phyloP scores from a whole-genome alignment of 2,797 vertebrate species.

The Vultur gryphus region DNA sequence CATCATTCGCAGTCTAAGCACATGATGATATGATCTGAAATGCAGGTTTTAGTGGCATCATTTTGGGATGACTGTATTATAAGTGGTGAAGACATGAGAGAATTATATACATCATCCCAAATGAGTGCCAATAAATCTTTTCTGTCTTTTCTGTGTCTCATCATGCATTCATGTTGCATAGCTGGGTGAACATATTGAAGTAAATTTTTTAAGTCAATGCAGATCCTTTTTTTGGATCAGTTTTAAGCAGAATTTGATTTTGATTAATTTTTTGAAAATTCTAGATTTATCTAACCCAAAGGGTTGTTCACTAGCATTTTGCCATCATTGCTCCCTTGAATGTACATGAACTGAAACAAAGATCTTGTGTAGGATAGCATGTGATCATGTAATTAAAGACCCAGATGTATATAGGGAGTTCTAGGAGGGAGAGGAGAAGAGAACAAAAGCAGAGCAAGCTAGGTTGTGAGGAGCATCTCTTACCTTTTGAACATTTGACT shows the following conservation, averaged over 20 bases:
- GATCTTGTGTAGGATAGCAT: neutral
- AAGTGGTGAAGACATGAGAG: constrained; percentile 16
- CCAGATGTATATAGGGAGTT: neutral
- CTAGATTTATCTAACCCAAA: neutral
- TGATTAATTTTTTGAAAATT: neutral
- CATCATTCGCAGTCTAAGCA: neutral
- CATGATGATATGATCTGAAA: neutral
- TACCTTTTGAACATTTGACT: neutral
- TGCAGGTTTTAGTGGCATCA: neutral
- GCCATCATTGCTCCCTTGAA: neutral
- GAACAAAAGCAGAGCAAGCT: neutral
- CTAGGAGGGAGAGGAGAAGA: neutral
- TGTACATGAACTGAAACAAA: neutral
- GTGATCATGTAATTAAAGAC: neutral
- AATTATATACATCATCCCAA: neutral
- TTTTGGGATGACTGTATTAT: constrained; percentile 4
- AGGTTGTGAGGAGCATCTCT: neutral
- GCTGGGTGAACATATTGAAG: neutral
- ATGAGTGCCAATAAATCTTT: neutral
- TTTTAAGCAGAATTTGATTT: neutral
- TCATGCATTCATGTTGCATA: neutral
- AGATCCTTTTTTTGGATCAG: neutral
- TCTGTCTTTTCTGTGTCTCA: neutral
- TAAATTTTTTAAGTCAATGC: neutral
- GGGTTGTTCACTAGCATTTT: neutral